phyloP scores from a whole-genome alignment of 2,797 vertebrate genomes.

The Distichodus sexfasciatus region DNA sequence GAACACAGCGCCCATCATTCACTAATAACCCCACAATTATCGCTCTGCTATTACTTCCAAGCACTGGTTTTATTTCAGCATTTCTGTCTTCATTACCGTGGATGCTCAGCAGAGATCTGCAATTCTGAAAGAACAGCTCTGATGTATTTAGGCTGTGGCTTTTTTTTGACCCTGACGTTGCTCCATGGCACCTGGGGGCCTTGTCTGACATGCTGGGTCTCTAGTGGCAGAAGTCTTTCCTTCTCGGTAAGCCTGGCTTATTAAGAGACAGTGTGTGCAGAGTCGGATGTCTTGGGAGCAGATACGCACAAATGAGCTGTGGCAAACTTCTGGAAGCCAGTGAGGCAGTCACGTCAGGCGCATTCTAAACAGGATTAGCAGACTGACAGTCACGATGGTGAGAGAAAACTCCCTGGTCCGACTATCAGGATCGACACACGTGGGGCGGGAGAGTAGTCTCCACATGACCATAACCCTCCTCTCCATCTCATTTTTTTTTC shows the following conservation, averaged over 20 bases:
- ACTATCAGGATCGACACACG: too few species aligned
- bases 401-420: not conserved
- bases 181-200: not conserved
- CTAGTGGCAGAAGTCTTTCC: not conserved
- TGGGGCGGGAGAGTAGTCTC: too few species aligned
- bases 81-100: not conserved
- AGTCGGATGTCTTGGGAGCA: slow-evolving; percentile 11
- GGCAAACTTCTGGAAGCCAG: slow-evolving; percentile 18
- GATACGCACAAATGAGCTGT: slow-evolving; percentile 5
- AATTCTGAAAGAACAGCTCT: not conserved
- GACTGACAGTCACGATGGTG: slow-evolving; percentile 2
- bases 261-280: slow-evolving; percentile 7
- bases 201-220: slow-evolving; percentile 9
- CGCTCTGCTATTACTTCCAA: not conserved
- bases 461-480: slow-evolving; percentile 10
- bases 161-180: not conserved
- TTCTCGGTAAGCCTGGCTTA: not conserved
- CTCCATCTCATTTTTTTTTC: not conserved
- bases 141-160: not conserved
- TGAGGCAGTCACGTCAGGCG: slow-evolving; percentile 3
- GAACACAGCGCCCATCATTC: too few species aligned
- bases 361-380: slow-evolving; percentile 21
- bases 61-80: not conserved
- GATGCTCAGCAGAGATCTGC: not conserved
- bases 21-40: too few species aligned